Evolutionary conservation across 2,113 vertebrate genomes (phyloP).

Genomic region (Rhea americana): DNA sequence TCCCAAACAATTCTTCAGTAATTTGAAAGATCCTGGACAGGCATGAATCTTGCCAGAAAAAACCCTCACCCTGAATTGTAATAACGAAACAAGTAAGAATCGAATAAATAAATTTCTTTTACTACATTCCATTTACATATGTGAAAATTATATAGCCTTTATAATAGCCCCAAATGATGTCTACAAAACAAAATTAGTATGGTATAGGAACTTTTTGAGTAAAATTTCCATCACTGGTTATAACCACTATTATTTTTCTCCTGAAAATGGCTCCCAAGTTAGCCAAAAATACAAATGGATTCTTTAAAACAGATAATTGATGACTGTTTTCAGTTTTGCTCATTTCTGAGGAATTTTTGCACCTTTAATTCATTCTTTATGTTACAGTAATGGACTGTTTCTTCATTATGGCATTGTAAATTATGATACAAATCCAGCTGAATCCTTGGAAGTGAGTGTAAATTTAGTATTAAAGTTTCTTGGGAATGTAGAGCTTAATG

Average conservation of each 20-base stretch:
- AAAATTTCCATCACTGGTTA: not conserved
- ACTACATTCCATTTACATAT: not conserved
- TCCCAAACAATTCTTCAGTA: no score
- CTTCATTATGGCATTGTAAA: conserved; percentile 16
- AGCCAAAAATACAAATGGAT: not conserved
- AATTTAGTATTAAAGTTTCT: conserved; percentile 57
- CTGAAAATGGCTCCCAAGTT: conserved; percentile 2
- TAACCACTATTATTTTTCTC: not conserved
- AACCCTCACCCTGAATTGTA: not conserved
- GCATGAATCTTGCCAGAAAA: not conserved
- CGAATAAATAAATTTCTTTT: not conserved
- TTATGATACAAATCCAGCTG: conserved; percentile 25
- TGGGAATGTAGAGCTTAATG: conserved; percentile 64
- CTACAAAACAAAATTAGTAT: not conserved
- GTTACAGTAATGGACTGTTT: not conserved
- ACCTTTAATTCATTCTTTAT: conserved; percentile 18
- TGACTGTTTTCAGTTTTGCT: not conserved
- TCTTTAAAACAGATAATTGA: not conserved
- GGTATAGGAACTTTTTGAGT: not conserved
- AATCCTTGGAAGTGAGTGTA: conserved; percentile 25
- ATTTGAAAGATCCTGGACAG: not conserved
- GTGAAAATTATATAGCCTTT: not conserved
- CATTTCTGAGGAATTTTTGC: not conserved
- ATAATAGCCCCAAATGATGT: not conserved
- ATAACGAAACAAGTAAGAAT: not conserved